Evolutionary conservation across 2,113 vertebrate species (phyloP), one percentile per base, ranked within the genome.

Genomic region (Cynopterus brachyotis): DNA sequence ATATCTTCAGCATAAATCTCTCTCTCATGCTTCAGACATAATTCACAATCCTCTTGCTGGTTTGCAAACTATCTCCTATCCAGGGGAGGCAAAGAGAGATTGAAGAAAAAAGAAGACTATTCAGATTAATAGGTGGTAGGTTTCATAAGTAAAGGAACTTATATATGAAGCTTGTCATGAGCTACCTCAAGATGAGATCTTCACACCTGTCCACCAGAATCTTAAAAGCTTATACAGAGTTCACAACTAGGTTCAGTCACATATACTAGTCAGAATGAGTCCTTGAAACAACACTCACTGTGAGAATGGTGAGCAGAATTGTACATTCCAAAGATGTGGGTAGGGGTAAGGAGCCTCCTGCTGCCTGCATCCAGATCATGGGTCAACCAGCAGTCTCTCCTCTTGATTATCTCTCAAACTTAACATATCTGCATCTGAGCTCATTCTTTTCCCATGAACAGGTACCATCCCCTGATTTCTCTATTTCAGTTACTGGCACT

Each of bases 291-390:
- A n/a, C 42, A 64, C 24, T 42, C 24, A 50, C 30, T 47, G 15
- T 1, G 6, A 13, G 15, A 75, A 88, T 76, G 9, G 24, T 37
- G 6, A 22, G 24, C n/a, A 76, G 6, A 89, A 76, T 16, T 76
- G 55, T 75, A 76, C 10, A 76, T 64, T 89, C 42, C 24, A 64
- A 88, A 59, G 70, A 62, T 24, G 62, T 32, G 1, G 6, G 40
- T 37, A 1, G 0, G 0, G 4, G 10, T 15, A 10, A 70, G 22
- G 22, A 26, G 50, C 6, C 37, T 57, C 47, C 32, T 17, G 19
- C 47, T 13, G 53, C 9, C 64, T n/a, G 53, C 10, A 53, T 80
- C 64, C 50, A 57, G 28, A 22, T 69, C n/a, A 69, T 24, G 11
- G 20, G 50, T 91, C 75, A 69, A n/a, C 5, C 60, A 9, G 40